Evolutionary conservation across 2,888 invertebrate genomes (phyloP).

Genomic region (Eurytoma californica): DNA sequence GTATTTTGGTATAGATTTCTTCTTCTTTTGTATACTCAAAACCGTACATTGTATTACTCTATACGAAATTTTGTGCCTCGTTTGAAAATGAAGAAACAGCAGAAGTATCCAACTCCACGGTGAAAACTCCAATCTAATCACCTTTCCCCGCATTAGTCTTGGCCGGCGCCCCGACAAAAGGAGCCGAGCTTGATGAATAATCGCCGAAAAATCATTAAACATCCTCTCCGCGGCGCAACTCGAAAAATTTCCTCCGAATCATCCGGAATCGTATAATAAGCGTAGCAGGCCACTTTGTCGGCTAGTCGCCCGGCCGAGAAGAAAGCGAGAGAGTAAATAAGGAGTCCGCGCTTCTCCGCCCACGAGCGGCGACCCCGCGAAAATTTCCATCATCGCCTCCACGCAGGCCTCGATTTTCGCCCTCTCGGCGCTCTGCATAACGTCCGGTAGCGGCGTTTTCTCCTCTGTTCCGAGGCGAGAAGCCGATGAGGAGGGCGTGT

Average conservation of each 20-base stretch:
- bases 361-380: constrained; percentile 23
- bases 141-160: constrained; percentile 13
- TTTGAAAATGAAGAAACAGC: neutral
- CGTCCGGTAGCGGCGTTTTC: constrained; percentile 50
- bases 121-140: constrained; percentile 24
- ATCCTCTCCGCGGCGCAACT: neutral
- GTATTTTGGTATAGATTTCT: too few species aligned
- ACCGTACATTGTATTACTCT: neutral
- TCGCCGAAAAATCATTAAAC: constrained; percentile 26
- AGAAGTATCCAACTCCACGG: neutral
- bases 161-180: constrained; percentile 7
- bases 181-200: constrained; percentile 13
- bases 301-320: neutral
- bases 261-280: constrained; percentile 40
- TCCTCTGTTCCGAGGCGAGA: constrained; percentile 41
- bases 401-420: neutral
- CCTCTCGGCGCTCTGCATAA: neutral
- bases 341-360: constrained; percentile 32
- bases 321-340: constrained; percentile 22
- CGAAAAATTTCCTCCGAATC: constrained; percentile 39
- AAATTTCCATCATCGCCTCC: constrained; percentile 49
- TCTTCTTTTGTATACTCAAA: neutral
- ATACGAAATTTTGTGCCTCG: constrained; percentile 10
- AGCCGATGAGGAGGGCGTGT: constrained; percentile 44
- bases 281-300: constrained; percentile 7